phyloP scores from a whole-genome alignment of 2,888 invertebrate species.

The Gari tellinella region DNA sequence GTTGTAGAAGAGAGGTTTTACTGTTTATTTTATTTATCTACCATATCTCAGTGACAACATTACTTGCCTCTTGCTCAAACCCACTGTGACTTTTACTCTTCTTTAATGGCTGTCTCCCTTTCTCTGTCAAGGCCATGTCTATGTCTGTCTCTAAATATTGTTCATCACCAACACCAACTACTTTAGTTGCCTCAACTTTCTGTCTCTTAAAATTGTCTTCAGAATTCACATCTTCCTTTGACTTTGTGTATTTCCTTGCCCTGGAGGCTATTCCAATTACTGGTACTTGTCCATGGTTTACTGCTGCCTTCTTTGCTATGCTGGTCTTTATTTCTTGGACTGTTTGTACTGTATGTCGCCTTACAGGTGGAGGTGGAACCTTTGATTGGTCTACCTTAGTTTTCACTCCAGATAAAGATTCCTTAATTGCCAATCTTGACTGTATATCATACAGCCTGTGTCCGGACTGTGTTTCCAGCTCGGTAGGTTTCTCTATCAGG shows the following conservation, averaged over 20 bases:
- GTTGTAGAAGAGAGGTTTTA: conserved; percentile 18
- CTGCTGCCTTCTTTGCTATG: conserved; percentile 9
- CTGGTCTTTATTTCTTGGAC: conserved; percentile 29
- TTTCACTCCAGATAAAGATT: conserved; percentile 46
- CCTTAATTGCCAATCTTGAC: conserved; percentile 46
- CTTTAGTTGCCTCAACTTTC: neutral
- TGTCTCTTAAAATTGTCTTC: neutral
- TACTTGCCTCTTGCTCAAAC: conserved; percentile 33
- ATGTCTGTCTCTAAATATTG: conserved; percentile 57
- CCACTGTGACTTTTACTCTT: conserved; percentile 62
- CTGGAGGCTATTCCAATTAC: conserved; percentile 37
- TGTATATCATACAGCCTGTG: conserved; percentile 34
- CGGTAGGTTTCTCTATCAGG: too few relatives aligned
- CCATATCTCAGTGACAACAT: conserved; percentile 61
- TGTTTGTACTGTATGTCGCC: conserved; percentile 53
- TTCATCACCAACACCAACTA: conserved; percentile 21
- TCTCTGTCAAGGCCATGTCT: conserved; percentile 36
- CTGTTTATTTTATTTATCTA: too few relatives aligned
- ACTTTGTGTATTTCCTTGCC: conserved; percentile 18
- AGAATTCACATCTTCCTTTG: neutral
- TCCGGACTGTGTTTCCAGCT: conserved; percentile 1
- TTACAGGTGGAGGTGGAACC: conserved; percentile 26
- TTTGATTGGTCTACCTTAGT: conserved; percentile 38
- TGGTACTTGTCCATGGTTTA: conserved; percentile 13
- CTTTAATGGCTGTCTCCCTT: conserved; percentile 26